Evolutionary conservation across 2,797 vertebrate genomes (phyloP).

Genomic region (Spheniscus humboldti): DNA sequence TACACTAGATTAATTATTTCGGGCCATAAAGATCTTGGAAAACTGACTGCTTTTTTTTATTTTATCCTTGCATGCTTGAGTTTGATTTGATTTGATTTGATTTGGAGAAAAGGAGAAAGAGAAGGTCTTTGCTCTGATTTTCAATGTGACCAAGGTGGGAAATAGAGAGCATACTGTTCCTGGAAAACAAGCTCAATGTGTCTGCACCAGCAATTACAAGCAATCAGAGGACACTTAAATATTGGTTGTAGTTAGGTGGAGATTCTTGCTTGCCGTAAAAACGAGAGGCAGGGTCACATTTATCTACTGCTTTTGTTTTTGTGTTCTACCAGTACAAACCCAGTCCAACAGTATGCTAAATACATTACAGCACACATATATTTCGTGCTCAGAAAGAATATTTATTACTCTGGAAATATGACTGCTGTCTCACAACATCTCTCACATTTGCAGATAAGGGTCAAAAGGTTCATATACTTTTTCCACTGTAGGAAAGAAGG

Average conservation of each 20-base stretch:
- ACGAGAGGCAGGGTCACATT: background rate
- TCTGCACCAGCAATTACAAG: background rate
- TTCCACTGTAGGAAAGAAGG: background rate
- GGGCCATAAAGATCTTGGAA: background rate
- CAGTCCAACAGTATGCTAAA: background rate
- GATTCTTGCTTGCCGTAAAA: background rate
- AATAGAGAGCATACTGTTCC: background rate
- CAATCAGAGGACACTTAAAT: background rate
- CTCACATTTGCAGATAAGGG: background rate
- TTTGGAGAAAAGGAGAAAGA: background rate
- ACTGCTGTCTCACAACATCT: background rate
- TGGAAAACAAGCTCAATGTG: background rate
- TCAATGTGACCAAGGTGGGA: background rate
- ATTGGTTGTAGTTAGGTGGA: background rate
- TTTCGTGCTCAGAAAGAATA: background rate
- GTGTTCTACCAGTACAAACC: background rate
- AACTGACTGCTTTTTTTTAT: background rate
- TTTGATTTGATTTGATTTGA: background rate
- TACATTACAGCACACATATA: background rate
- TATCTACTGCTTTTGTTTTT: background rate
- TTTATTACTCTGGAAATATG: background rate
- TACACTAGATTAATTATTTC: background rate
- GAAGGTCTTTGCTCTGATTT: background rate
- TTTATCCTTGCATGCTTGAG: background rate
- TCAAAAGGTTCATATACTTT: background rate